Base-by-base conservation (phyloP, 2,113 vertebrate species). In the Larimichthys crocea region DNA sequence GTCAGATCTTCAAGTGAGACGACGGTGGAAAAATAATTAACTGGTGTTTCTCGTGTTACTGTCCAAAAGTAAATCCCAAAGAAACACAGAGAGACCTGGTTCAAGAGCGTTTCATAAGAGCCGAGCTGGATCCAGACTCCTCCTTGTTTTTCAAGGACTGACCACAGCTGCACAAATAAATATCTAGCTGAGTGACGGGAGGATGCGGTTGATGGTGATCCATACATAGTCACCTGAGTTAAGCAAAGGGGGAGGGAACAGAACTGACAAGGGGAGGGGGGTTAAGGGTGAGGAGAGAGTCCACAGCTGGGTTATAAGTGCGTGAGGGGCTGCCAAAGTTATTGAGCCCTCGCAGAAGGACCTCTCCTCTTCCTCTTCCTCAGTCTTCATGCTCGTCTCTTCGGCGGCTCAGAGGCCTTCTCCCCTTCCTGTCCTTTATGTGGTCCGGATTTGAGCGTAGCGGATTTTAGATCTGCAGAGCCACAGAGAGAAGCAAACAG, bases 361-460 rank as follows among this genome's bases (percentile, higher is more conserved):
- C 17, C 61, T 53, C 12, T 17, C 7, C 31, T 77, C 67, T 49
- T 69, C 73, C 65, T 70, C 80, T 59, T 57, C 15, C 7, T 68
- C 62, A 7, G 16, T 44, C 55, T 22, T 72, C 22, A 53, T 4
- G 52, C 31, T 60, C 10, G 11, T 57, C 64, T 65, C 42, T 59
- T 74, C 8, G 69, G 14, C 44, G 20, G 70, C 57, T 83, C 29
- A 1, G 46, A 2, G 4, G 8, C 11, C 14, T 70, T 57, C 16
- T 35, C 24, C 20, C 31, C 77, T 19, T 60, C 78, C 0, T 0
- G 22, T 66, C 65, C 16, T 85, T 82, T 89, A 91, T 1, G 92
- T 94, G 0, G 91, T 90, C 48, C 91, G 84, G 68, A 91, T 84
- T 68, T 93, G 94, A 71, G 87, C 91, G 44, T 89, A 86, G 59